Evolutionary conservation across 2,888 invertebrate species (phyloP).

Genomic region (Colletes collaris): DNA sequence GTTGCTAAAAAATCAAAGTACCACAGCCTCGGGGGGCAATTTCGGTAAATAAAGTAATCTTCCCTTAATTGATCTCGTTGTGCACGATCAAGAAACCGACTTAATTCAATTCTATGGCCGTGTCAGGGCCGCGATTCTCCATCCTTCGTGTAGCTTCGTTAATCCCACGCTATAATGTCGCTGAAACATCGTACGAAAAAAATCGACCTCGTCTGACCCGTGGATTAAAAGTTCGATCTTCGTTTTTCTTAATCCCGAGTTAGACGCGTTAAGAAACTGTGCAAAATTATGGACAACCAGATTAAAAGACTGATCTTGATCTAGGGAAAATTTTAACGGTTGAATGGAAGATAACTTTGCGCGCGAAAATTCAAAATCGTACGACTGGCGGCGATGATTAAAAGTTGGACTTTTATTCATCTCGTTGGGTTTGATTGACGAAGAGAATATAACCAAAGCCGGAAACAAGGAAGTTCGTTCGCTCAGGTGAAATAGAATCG

Average conservation of each 20-base stretch:
- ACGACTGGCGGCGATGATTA: too few relatives aligned
- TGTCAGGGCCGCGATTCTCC: conserved; percentile 24
- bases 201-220: too few relatives aligned
- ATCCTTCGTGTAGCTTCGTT: not conserved
- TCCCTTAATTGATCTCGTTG: conserved; percentile 46
- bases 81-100: conserved; percentile 33
- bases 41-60: conserved; percentile 39
- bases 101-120: conserved; percentile 40
- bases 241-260: too few relatives aligned
- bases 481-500: conserved; percentile 30
- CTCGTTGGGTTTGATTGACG: not conserved
- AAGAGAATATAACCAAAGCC: not conserved
- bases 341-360: too few relatives aligned
- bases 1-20: conserved; percentile 32
- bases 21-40: conserved; percentile 9
- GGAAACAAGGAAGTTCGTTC: conserved; percentile 35
- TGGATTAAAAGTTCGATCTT: too few relatives aligned
- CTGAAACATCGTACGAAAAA: not conserved
- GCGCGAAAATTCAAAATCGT: too few relatives aligned
- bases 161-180: not conserved
- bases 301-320: too few relatives aligned
- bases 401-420: too few relatives aligned
- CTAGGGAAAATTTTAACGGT: too few relatives aligned
- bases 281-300: too few relatives aligned
- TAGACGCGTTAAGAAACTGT: too few relatives aligned